Evolutionary conservation across 1,140 invertebrate species (phyloP).

Genomic region (Varroa destructor): DNA sequence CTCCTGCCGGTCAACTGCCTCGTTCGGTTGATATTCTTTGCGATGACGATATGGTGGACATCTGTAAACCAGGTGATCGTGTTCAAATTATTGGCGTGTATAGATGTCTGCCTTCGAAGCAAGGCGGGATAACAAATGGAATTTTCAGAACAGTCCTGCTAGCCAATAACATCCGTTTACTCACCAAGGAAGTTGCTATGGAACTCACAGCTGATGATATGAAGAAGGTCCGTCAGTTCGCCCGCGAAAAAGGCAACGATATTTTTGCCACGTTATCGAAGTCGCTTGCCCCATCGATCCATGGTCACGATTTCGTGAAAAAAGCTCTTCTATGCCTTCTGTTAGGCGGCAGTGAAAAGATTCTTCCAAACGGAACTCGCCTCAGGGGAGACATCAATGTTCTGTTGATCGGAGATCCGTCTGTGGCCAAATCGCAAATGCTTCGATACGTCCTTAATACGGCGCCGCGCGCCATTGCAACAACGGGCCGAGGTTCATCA

Average conservation of each 20-base stretch:
- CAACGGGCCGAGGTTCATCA: constrained; percentile 85
- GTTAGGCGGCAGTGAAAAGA: constrained; percentile 88
- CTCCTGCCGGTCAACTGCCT: constrained; percentile 74
- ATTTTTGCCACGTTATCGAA: constrained; percentile 79
- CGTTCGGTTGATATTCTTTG: constrained; percentile 83
- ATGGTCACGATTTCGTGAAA: constrained; percentile 93
- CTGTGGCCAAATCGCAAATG: constrained; percentile 95
- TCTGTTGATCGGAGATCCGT: constrained; percentile 93
- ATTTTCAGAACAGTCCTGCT: constrained; percentile 89
- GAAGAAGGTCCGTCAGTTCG: constrained; percentile 72
- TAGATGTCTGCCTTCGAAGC: constrained; percentile 82
- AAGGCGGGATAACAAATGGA: constrained; percentile 79
- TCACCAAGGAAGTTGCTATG: constrained; percentile 76
- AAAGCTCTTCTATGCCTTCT: constrained; percentile 88
- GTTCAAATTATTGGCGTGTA: constrained; percentile 87
- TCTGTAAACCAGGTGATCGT: constrained; percentile 89
- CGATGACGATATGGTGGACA: constrained; percentile 92
- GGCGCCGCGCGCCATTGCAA: constrained; percentile 85
- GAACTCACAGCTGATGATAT: constrained; percentile 76
- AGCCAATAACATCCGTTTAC: constrained; percentile 74
- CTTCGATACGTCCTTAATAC: constrained; percentile 84
- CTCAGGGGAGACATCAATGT: constrained; percentile 97
- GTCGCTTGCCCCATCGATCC: constrained; percentile 93
- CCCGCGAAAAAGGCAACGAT: constrained; percentile 53
- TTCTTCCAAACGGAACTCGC: constrained; percentile 84